These are phyloP conservation scores for Ceratoteleas bidentatus DNA, from an alignment of 1,140 invertebrate genomes.

Conservation along the genomic window DNA sequence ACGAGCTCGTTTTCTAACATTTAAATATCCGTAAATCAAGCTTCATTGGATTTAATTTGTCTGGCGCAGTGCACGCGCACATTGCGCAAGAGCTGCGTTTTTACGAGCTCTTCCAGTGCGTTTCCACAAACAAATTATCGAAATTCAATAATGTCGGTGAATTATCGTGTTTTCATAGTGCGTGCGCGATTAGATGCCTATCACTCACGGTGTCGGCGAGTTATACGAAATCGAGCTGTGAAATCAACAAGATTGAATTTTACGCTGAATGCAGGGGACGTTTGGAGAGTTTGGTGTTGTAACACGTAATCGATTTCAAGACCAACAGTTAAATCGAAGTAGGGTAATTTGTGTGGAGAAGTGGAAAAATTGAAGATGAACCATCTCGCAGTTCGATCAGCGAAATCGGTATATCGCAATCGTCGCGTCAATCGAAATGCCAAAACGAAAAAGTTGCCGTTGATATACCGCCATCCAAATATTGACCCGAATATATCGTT, in stretches of 20 bases:
- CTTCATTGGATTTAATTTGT: slow-evolving; percentile 32
- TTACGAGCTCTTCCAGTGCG: background rate
- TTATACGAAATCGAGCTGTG: slow-evolving; percentile 19
- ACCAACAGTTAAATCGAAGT: too few relatives aligned
- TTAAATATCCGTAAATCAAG: slow-evolving; percentile 16
- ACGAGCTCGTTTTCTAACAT: slow-evolving; percentile 22
- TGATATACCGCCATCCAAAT: too few relatives aligned
- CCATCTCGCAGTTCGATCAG: too few relatives aligned
- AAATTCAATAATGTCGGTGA: slow-evolving; percentile 29
- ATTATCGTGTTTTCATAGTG: slow-evolving; percentile 17
- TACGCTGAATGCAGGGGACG: background rate
- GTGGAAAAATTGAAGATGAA: too few relatives aligned
- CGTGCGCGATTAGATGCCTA: slow-evolving; percentile 8
- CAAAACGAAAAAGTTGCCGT: too few relatives aligned
- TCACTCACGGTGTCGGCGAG: slow-evolving; percentile 11
- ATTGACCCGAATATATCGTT: too few relatives aligned
- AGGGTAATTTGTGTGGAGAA: too few relatives aligned
- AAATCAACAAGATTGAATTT: slow-evolving; percentile 18
- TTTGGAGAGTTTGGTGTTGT: too few relatives aligned
- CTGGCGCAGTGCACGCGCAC: slow-evolving; percentile 2
- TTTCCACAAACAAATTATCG: slow-evolving; percentile 19
- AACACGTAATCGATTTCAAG: too few relatives aligned
- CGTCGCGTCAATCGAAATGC: too few relatives aligned
- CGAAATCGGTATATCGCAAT: too few relatives aligned
- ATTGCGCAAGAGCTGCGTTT: slow-evolving; percentile 3